These are phyloP conservation scores for Monomorium pharaonis DNA, from an alignment of 1,140 invertebrate genomes.

Conservation along the genomic window DNA sequence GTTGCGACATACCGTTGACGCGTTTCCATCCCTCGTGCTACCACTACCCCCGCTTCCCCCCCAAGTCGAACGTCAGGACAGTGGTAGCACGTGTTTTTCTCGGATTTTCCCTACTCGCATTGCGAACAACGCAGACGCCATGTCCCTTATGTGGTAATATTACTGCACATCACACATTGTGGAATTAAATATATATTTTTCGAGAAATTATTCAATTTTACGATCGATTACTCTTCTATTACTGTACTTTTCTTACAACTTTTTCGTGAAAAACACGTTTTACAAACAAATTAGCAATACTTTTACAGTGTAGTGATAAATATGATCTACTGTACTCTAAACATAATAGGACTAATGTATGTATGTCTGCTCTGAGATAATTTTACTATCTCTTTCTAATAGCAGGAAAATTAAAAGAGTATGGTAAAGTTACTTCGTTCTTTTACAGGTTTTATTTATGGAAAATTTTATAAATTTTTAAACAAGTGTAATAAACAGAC, in stretches of 20 bases:
- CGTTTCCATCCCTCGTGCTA: slow-evolving; percentile 13
- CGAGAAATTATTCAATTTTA: neutral
- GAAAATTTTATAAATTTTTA: neutral
- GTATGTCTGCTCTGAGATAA: neutral
- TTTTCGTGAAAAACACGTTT: neutral
- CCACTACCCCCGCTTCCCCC: neutral
- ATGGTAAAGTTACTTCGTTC: neutral
- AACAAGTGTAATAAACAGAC: neutral
- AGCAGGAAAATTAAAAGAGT: neutral
- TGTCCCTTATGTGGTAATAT: neutral
- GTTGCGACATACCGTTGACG: slow-evolving; percentile 30
- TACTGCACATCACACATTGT: neutral
- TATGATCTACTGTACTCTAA: neutral
- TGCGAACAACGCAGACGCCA: neutral
- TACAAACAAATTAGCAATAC: neutral
- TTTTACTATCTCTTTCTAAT: slow-evolving; percentile 22
- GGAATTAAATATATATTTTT: neutral
- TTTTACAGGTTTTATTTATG: neutral
- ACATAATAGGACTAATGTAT: neutral
- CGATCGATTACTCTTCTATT: neutral
- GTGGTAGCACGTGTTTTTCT: slow-evolving; percentile 27
- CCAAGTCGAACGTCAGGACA: slow-evolving; percentile 16
- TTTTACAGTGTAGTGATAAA: slow-evolving; percentile 1
- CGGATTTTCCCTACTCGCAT: neutral
- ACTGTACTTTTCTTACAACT: neutral